phyloP scores from a whole-genome alignment of 1,140 invertebrate genomes.

The Temnothorax curvispinosus region DNA sequence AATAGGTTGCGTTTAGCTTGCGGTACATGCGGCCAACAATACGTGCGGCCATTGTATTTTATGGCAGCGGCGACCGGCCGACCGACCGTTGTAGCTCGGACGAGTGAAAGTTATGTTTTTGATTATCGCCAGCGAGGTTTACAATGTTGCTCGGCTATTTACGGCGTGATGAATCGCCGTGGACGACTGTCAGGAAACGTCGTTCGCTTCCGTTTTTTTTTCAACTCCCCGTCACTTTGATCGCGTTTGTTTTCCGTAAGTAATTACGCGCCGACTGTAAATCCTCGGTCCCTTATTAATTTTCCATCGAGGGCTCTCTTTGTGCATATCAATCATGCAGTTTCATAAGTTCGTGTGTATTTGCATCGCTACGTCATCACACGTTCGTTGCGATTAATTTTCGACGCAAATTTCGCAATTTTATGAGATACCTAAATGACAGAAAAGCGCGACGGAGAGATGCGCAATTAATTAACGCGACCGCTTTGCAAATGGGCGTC shows the following conservation, averaged over 20 bases:
- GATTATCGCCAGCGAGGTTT: conserved; percentile 50
- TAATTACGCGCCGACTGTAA: conserved; percentile 15
- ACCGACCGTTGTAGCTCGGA: conserved; percentile 13
- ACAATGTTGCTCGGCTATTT: conserved; percentile 55
- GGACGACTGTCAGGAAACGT: conserved; percentile 35
- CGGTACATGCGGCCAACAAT: conserved; percentile 53
- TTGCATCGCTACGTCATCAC: not conserved
- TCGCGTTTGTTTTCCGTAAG: not conserved
- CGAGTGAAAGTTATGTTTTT: conserved; percentile 63
- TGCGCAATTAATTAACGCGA: not conserved
- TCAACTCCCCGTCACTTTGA: not conserved
- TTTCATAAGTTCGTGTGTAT: not conserved
- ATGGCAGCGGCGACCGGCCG: conserved; percentile 8
- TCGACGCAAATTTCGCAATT: not conserved
- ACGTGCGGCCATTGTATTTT: conserved; percentile 54
- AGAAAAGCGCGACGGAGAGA: no score
- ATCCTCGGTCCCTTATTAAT: conserved; percentile 32
- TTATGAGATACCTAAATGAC: not conserved
- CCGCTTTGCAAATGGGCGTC: not conserved
- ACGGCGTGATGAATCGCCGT: conserved; percentile 39
- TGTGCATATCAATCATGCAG: not conserved
- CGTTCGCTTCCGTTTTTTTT: conserved; percentile 26
- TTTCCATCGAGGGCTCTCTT: not conserved
- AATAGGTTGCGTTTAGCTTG: conserved; percentile 60
- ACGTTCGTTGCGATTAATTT: not conserved